Percentiles rank a stretch among this genome's conserved stretches.
Conservation (phyloP, 2,888 invertebrate species). For the Acrocera orbiculus region DNA sequence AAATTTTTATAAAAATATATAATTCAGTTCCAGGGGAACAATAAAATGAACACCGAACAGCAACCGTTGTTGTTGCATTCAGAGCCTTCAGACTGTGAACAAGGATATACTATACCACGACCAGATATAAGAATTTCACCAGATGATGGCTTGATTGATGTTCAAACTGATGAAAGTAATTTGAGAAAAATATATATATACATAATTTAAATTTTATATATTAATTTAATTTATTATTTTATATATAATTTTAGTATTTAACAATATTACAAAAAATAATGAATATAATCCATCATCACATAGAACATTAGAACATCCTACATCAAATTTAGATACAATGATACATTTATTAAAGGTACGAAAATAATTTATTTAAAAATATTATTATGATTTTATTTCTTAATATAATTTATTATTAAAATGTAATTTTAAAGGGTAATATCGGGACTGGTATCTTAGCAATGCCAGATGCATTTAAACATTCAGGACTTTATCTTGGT, state of each 20-base stretch:
- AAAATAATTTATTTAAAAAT: too few species aligned
- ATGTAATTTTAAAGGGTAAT: too few species aligned
- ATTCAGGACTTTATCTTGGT: slow-evolving; percentile 76
- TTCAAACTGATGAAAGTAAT: slow-evolving; percentile 27
- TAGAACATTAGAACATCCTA: slow-evolving; percentile 56
- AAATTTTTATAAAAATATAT: too few species aligned
- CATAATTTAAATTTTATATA: slow-evolving; percentile 3
- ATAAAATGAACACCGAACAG: slow-evolving; percentile 47
- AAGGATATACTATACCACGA: slow-evolving; percentile 17
- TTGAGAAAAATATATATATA: slow-evolving; percentile 10
- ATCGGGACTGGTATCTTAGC: slow-evolving; percentile 90
- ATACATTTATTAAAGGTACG: slow-evolving; percentile 51
- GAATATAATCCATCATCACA: slow-evolving; percentile 44
- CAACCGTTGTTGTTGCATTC: slow-evolving; percentile 37
- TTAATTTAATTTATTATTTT: background rate
- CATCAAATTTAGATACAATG: slow-evolving; percentile 62
- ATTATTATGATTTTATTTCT: too few species aligned
- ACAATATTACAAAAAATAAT: slow-evolving; percentile 18
- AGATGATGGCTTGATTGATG: slow-evolving; percentile 29
- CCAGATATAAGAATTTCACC: slow-evolving; percentile 31
- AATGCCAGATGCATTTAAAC: slow-evolving; percentile 87
- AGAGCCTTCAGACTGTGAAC: slow-evolving; percentile 20
- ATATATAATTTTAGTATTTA: background rate
- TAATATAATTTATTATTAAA: too few species aligned
- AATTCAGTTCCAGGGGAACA: slow-evolving; percentile 11